phyloP scores from a whole-genome alignment of 2,113 vertebrate genomes.

The Marmota monax region DNA sequence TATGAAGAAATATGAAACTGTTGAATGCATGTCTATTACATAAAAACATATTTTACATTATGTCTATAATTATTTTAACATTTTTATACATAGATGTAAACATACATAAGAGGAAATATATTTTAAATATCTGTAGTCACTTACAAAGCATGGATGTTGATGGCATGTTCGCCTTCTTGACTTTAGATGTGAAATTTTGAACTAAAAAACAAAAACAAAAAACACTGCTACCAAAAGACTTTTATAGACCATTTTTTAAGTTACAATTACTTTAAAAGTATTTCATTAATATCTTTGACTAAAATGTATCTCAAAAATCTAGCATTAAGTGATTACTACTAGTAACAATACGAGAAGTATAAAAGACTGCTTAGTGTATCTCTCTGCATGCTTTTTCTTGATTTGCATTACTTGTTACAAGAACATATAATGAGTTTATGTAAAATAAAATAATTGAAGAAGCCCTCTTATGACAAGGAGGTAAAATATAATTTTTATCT shows the following conservation, averaged over 20 bases:
- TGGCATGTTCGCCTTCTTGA: not conserved
- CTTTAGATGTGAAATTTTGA: not conserved
- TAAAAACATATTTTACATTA: not conserved
- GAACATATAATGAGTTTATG: not conserved
- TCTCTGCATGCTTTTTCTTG: conserved; percentile 42
- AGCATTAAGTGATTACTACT: not conserved
- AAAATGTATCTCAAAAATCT: not conserved
- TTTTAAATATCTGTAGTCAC: not conserved
- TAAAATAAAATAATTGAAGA: not conserved
- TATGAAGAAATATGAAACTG: conserved; percentile 17
- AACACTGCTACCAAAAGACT: not conserved
- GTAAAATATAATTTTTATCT: conserved; percentile 38
- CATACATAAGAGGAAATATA: not conserved
- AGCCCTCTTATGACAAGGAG: not conserved
- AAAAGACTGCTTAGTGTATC: conserved; percentile 8
- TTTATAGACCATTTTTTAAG: not conserved
- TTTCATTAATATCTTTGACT: conserved; percentile 56
- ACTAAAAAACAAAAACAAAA: not conserved
- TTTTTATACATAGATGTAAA: not conserved
- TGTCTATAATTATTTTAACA: conserved; percentile 21
- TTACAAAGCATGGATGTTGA: not conserved
- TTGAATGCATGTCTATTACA: conserved; percentile 21
- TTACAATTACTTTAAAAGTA: not conserved
- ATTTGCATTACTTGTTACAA: conserved; percentile 50
- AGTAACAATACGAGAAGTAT: not conserved